Conservation (phyloP, 2,113 vertebrate species). For the Colaptes auratus region DNA sequence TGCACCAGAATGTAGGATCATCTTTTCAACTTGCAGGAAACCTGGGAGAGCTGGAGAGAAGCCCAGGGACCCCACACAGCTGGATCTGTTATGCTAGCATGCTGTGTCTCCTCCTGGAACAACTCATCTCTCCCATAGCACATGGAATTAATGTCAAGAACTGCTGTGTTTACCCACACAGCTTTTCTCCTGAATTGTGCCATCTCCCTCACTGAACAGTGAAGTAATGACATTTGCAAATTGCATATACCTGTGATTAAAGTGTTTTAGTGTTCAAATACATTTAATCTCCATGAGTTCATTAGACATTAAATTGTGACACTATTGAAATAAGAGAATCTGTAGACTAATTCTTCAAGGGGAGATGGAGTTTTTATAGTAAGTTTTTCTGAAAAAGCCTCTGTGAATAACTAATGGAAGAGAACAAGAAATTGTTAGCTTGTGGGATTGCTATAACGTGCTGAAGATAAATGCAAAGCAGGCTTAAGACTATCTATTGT, state of each 20-base stretch:
- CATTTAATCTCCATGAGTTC: background rate
- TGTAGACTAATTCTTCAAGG: background rate
- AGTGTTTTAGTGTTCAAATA: background rate
- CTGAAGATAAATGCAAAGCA: background rate
- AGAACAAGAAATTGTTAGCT: background rate
- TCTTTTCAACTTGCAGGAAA: background rate
- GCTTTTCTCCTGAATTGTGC: background rate
- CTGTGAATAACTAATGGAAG: background rate
- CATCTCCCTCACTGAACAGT: background rate
- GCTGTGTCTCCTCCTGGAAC: background rate
- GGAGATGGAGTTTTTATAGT: background rate
- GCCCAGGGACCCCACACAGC: background rate
- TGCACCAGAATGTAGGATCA: background rate
- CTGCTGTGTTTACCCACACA: background rate
- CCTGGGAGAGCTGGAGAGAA: background rate
- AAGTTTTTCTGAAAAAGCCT: background rate
- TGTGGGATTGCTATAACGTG: background rate
- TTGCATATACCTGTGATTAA: background rate
- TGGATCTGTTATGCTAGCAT: background rate
- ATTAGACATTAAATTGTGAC: background rate
- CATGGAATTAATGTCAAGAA: background rate
- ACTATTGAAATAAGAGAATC: background rate
- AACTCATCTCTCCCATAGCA: background rate
- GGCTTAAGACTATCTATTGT: background rate
- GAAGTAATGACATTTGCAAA: background rate